A percentile compares a stretch with the other conserved stretches of the same genome.
These are phyloP conservation scores for Clamator glandarius DNA, from an alignment of 2,797 vertebrate genomes.

Conservation along the genomic window DNA sequence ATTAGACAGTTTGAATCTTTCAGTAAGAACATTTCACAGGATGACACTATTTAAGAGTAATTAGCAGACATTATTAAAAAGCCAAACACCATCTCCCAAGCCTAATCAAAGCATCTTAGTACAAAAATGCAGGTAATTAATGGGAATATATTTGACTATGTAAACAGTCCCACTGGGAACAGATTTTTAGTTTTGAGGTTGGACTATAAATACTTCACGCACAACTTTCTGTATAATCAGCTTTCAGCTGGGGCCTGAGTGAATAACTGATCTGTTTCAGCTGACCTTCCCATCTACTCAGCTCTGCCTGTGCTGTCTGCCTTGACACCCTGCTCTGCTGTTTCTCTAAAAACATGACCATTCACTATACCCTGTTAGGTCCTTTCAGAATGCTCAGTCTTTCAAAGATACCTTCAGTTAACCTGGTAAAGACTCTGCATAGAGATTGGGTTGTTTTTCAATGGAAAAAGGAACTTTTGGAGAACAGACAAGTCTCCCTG, in stretches of 20 bases:
- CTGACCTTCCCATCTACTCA: conserved; percentile 42
- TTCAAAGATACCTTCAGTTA: conserved; percentile 10
- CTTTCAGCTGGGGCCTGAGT: neutral
- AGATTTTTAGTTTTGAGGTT: conserved; percentile 10
- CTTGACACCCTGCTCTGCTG: conserved; percentile 45
- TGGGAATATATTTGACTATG: conserved; percentile 10
- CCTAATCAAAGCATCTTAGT: neutral
- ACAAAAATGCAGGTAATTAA: neutral
- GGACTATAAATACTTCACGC: conserved; percentile 39
- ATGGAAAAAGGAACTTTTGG: neutral
- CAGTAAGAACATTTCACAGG: neutral
- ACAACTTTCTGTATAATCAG: neutral
- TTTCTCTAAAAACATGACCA: conserved; percentile 36
- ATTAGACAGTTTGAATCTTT: neutral
- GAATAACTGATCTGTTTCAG: conserved; percentile 62
- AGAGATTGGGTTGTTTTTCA: neutral
- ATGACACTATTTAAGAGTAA: neutral
- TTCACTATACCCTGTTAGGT: neutral
- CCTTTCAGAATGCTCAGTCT: conserved; percentile 13
- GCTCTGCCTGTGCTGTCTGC: conserved; percentile 34
- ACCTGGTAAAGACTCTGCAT: neutral
- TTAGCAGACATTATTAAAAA: neutral
- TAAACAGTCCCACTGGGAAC: conserved; percentile 26
- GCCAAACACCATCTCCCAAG: neutral
- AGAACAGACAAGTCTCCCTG: neutral